Base-by-base conservation (phyloP, 1,140 invertebrate species). In the Halesus radiatus region DNA sequence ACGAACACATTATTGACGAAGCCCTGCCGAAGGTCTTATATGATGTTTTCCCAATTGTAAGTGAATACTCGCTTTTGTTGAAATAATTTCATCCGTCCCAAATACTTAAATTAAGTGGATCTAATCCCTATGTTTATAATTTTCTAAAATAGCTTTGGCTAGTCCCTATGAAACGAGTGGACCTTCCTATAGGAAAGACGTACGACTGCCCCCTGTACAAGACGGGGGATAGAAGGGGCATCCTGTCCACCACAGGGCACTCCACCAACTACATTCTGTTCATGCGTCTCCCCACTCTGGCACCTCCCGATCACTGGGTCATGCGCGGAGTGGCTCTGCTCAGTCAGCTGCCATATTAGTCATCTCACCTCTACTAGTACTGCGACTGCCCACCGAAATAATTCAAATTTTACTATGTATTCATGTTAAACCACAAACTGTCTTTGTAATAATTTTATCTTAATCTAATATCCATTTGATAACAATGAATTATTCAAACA, bases 191-290 rank as follows among this genome's bases (percentile, higher is more conserved):
- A 29, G 90, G 88, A 52, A 86, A 89, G n/a, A 91, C 90, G 54
- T 97, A 97, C 85, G 86, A 90, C 16, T 97, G 96, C 85, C 96
- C 97, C 1, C 87, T 98, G 20, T 98, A 98, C 86, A 98, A 97
- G 90, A 98, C 96, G 0, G 92, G 93, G 45, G 96, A 96, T 84
- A 89, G 97, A 50, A 91, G 95, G 56, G 96, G 96, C 20, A 92
- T 94, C 7, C 88, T 98, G 15, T 96, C 96, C 50, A 98, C 96
- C 6, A 98, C 96, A 0, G 96, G 96, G 4, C 96, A 98, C 87
- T 98, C 96, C 23, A 97, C 96, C 15, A 98, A 98, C 90, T 98
- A 96, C 87, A 95, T 98, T 8, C 92, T 97, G 77, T 93, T 92
- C 81, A 93, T 98, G 86, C 87, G 91, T 7, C 87, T 98, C 50